Conservation (phyloP, 2,797 vertebrate species). For the Natrix natrix region DNA sequence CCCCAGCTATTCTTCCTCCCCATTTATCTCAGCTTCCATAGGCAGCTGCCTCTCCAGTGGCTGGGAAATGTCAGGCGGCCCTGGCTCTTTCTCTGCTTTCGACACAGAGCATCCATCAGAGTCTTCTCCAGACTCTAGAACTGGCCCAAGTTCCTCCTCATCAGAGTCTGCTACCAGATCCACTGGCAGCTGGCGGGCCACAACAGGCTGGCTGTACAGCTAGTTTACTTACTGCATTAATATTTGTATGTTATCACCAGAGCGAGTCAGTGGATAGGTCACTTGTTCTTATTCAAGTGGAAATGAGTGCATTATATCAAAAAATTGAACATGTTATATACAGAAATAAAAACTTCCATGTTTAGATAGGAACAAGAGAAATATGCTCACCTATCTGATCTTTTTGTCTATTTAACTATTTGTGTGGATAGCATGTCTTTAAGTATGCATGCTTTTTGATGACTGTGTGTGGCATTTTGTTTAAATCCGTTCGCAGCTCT, state of each 20-base stretch:
- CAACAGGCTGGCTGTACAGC: background rate
- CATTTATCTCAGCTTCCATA: too few species aligned
- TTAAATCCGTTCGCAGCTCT: background rate
- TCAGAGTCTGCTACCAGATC: too few species aligned
- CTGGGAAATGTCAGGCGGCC: too few species aligned
- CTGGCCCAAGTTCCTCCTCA: too few species aligned
- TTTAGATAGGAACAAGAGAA: background rate
- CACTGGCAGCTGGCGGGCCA: too few species aligned
- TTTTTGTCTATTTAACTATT: background rate
- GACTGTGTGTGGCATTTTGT: background rate
- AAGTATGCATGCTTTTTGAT: background rate
- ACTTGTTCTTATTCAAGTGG: background rate
- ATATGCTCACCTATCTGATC: background rate
- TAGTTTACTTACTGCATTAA: background rate
- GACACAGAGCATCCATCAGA: too few species aligned
- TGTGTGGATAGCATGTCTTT: background rate
- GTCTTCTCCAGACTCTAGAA: too few species aligned
- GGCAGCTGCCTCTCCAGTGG: too few species aligned
- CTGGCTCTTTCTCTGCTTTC: too few species aligned
- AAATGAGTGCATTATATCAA: background rate
- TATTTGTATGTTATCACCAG: background rate
- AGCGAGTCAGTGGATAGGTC: background rate
- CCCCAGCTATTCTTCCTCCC: too few species aligned
- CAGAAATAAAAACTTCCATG: background rate
- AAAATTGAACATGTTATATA: background rate